Evolutionary conservation across 1,140 invertebrate genomes (phyloP), one percentile per base, ranked within the genome.

Genomic region (Sitodiplosis mosellana): DNA sequence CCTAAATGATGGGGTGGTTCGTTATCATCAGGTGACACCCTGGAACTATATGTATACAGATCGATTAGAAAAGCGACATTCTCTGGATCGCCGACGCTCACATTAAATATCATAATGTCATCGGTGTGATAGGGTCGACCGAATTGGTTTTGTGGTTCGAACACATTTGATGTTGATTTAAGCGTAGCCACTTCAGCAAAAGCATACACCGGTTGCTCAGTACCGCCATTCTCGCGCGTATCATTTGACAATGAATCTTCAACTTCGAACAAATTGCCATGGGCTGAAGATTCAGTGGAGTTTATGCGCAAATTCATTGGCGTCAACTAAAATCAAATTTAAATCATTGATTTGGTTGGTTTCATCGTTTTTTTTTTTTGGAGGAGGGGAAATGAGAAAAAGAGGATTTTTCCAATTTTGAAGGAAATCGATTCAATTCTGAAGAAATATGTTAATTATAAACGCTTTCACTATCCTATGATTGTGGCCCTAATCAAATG

Each of bases 91-190:
- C 79, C 66, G 40, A 87, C 77, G 50, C 78, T 80, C 33, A 83
- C 70, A 69, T 87, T 86, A 59, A 93, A 83, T 48, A 90, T 71
- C 18, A 93, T 64, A 62, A 85, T 78, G 57, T 88, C 85, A 55
- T 76, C 73, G 45, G 76, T 69, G 43, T 72, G 73, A 58, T 83
- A 87, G 41, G 76, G 66, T 45, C 75, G 70, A 19, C 91, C 91
- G 71, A 88, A 92, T 57, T 90, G 85, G 37, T 77, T 74, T 67
- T 95, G 91, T 7, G 67, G 61, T 49, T 71, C 66, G 49, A 83
- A 77, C 33, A 66, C 62, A 59, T 76, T 74, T 50, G 83, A 72
- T 22, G 74, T 67, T 47, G 78, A 57, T 19, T 56, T 67, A 22
- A 78, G 55, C 34, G 66, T 69, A n/a, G 73, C 71, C 8, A 77